These are phyloP conservation scores for Diorhabda carinulata DNA, from an alignment of 1,140 invertebrate genomes.

Conservation along the genomic window DNA sequence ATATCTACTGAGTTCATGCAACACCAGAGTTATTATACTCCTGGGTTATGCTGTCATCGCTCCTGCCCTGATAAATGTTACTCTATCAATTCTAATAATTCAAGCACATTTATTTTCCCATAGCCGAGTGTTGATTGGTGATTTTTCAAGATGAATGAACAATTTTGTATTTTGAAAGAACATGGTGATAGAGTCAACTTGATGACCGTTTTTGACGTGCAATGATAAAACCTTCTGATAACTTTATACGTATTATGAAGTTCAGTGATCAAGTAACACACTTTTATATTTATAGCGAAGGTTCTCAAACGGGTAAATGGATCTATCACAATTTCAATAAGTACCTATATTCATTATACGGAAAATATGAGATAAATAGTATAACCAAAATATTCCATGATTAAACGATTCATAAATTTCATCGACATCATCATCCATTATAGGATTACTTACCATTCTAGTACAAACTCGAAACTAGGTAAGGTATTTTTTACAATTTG, in stretches of 20 bases:
- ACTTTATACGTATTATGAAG: background rate
- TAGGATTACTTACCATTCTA: too few species aligned
- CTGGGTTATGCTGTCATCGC: background rate
- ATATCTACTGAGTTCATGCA: background rate
- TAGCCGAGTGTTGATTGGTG: background rate
- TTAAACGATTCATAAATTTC: too few species aligned
- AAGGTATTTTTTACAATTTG: too few species aligned
- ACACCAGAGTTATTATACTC: background rate
- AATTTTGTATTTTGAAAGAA: background rate
- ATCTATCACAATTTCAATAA: too few species aligned
- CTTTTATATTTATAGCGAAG: too few species aligned
- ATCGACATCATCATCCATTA: too few species aligned
- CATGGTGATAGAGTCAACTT: background rate
- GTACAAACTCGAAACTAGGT: too few species aligned
- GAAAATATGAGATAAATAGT: too few species aligned
- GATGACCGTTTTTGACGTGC: background rate
- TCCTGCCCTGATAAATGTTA: background rate
- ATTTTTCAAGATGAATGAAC: constrained; percentile 2
- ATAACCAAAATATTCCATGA: too few species aligned
- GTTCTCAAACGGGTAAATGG: too few species aligned
- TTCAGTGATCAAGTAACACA: too few species aligned
- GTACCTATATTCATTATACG: too few species aligned
- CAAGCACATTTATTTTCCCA: background rate
- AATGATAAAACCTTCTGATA: background rate
- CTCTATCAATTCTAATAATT: constrained; percentile 3